Evolutionary conservation across 2,888 invertebrate species (phyloP).

Genomic region (Drosophila kokeensis): DNA sequence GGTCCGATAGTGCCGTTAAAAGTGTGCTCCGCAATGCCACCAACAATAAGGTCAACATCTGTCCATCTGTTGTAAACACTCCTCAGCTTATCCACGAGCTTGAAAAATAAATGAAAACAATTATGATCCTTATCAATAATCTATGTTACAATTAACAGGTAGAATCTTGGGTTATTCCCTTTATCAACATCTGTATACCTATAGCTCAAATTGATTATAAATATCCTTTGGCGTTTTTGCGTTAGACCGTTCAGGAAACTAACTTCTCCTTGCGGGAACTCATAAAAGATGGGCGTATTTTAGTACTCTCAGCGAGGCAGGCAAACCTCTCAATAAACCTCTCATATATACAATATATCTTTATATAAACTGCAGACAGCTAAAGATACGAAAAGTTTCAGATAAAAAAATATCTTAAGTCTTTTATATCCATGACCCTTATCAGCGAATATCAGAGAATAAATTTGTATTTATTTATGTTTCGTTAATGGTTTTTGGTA

Average conservation of each 20-base stretch:
- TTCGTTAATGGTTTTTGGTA: neutral
- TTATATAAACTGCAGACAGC: neutral
- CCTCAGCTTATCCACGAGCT: conserved; percentile 88
- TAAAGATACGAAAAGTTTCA: neutral
- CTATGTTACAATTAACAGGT: neutral
- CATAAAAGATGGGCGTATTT: neutral
- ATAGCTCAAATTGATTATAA: neutral
- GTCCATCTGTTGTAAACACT: conserved; percentile 87
- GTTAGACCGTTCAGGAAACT: neutral
- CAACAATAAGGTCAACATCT: conserved; percentile 91
- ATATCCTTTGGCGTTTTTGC: neutral
- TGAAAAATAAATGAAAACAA: conserved; percentile 3
- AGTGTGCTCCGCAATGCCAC: conserved; percentile 90
- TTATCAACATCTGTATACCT: neutral
- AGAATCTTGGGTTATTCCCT: neutral
- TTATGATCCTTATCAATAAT: neutral
- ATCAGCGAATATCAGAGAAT: neutral
- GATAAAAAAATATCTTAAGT: neutral
- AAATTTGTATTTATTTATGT: neutral
- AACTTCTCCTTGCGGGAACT: neutral
- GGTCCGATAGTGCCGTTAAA: conserved; percentile 88
- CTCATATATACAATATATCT: neutral
- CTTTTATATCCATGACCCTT: neutral
- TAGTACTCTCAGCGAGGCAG: neutral
- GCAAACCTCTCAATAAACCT: neutral